phyloP scores from a whole-genome alignment of 2,113 vertebrate species.

The Epinephelus moara region DNA sequence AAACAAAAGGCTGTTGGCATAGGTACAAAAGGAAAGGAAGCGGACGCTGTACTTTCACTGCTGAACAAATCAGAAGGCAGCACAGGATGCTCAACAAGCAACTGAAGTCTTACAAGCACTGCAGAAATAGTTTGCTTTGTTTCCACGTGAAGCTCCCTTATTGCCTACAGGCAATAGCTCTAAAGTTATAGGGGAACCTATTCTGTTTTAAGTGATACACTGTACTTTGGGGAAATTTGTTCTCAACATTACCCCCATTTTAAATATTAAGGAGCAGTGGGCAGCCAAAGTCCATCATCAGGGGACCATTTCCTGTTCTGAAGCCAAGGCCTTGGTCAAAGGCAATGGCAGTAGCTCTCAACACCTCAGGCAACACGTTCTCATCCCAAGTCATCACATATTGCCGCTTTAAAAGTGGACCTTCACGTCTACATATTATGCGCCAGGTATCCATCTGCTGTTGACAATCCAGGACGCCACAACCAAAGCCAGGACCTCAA shows the following conservation, averaged over 20 bases:
- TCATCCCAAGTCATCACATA: no score
- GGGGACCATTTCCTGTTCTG: neutral
- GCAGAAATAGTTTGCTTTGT: neutral
- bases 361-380: neutral
- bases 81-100: neutral
- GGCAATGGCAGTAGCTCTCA: neutral
- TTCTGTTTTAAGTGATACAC: neutral
- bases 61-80: neutral
- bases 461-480: no score
- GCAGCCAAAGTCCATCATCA: neutral
- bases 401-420: no score
- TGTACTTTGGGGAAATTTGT: neutral
- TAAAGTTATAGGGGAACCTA: neutral
- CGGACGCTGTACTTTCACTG: neutral
- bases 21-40: neutral
- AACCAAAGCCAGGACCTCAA: no score
- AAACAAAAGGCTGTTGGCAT: conserved; percentile 1
- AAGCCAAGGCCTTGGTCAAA: neutral
- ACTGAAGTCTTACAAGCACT: neutral
- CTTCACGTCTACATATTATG: no score
- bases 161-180: neutral
- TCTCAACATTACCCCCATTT: neutral
- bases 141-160: neutral
- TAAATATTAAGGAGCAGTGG: neutral
- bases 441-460: no score